Percentiles rank a stretch among this genome's conserved stretches.
phyloP scores from a whole-genome alignment of 1,140 invertebrate species.

The Caenorhabditis briggsae region DNA sequence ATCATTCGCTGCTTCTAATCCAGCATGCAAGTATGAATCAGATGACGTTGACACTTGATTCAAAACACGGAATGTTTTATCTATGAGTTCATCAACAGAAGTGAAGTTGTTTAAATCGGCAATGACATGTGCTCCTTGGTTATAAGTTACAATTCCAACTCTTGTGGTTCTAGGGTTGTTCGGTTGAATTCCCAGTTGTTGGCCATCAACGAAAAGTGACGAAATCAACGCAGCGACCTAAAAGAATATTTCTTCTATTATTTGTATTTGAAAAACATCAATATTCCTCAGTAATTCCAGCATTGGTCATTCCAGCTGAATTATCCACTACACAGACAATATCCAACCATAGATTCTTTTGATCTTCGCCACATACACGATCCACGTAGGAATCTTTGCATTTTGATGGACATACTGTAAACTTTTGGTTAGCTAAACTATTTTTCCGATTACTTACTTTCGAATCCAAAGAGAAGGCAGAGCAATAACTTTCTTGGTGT shows the following conservation, averaged over 20 bases:
- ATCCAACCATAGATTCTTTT: constrained; percentile 13
- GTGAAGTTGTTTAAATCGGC: constrained; percentile 8
- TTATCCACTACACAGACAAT: constrained; percentile 25
- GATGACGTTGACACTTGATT: background rate
- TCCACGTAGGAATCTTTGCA: constrained; percentile 8
- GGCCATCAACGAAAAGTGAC: background rate
- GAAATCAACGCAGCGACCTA: background rate
- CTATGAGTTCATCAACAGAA: background rate
- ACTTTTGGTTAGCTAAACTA: no score
- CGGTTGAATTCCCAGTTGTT: background rate
- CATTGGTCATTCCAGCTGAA: constrained; percentile 15
- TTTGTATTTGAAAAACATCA: no score
- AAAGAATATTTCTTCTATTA: background rate
- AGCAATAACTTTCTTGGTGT: no score
- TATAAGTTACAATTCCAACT: constrained; percentile 14
- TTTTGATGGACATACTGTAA: constrained; percentile 6
- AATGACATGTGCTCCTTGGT: background rate
- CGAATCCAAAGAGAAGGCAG: no score
- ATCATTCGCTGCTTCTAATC: constrained; percentile 3
- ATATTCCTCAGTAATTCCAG: background rate
- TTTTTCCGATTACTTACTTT: no score
- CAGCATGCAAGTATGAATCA: constrained; percentile 18
- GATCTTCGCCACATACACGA: constrained; percentile 12
- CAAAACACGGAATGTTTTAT: background rate
- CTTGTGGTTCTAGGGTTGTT: background rate